Conservation (phyloP, 2,113 vertebrate species). For the Erythrocercus mccallii region DNA sequence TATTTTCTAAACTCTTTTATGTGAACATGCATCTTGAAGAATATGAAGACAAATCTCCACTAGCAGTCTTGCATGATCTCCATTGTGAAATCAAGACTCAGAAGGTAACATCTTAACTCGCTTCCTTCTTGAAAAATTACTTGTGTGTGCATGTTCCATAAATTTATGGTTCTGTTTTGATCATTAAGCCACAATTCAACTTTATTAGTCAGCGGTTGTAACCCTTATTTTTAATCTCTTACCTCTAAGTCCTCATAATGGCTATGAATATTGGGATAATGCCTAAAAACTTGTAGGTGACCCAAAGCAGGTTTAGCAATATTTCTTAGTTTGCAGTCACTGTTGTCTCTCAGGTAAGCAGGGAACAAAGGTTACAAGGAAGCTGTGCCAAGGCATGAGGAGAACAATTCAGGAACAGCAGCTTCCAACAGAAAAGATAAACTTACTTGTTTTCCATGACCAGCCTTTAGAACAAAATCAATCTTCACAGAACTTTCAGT, state of each 20-base stretch:
- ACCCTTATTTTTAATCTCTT: not conserved
- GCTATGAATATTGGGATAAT: not conserved
- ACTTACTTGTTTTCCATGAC: not conserved
- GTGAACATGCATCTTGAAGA: conserved; percentile 34
- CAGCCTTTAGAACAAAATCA: not conserved
- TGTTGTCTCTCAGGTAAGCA: not conserved
- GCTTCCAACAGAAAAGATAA: not conserved
- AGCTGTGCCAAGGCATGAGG: not conserved
- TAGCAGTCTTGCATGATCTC: conserved; percentile 76
- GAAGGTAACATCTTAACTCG: conserved; percentile 72
- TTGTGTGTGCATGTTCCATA: not conserved
- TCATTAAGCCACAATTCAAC: not conserved
- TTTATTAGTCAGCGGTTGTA: not conserved
- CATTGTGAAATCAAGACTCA: conserved; percentile 75
- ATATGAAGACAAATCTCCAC: conserved; percentile 66
- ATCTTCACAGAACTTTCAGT: not conserved
- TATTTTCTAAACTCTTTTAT: not conserved
- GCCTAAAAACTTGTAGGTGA: not conserved
- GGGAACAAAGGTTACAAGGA: not conserved
- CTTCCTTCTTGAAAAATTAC: not conserved
- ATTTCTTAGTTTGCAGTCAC: not conserved
- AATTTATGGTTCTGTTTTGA: not conserved
- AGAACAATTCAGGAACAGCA: not conserved
- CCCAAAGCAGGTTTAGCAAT: not conserved
- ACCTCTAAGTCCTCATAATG: not conserved